Percentiles rank a stretch among this genome's conserved stretches.
These are phyloP conservation scores for Drosophila tsacasi DNA, from an alignment of 1,140 invertebrate genomes.

Conservation along the genomic window DNA sequence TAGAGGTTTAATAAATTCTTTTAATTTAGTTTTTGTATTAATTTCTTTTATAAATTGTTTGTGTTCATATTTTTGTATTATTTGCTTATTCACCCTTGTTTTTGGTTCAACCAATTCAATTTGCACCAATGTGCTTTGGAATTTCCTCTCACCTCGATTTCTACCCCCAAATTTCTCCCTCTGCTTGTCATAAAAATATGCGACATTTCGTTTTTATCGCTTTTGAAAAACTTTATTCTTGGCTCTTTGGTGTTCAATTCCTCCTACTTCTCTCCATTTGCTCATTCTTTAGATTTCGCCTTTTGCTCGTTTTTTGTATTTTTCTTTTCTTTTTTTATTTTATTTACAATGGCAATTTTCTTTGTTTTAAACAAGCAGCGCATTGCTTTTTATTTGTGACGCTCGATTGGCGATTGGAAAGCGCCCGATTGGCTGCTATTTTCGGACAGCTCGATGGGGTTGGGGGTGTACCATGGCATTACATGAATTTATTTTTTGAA, in stretches of 20 bases:
- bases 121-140: conserved; percentile 48
- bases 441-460: conserved; percentile 14
- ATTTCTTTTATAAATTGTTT: neutral
- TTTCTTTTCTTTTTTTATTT: conserved; percentile 56
- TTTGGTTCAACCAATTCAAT: conserved; percentile 64
- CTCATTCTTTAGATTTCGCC: conserved; percentile 26
- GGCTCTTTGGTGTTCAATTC: conserved; percentile 50
- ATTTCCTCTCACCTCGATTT: conserved; percentile 30
- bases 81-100: conserved; percentile 29
- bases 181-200: conserved; percentile 83
- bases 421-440: conserved; percentile 80
- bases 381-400: conserved; percentile 79
- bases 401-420: conserved; percentile 77
- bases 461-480: conserved; percentile 27
- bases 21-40: no score
- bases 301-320: conserved; percentile 27
- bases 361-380: conserved; percentile 82
- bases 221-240: conserved; percentile 85
- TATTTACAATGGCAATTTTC: conserved; percentile 81
- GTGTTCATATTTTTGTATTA: conserved; percentile 22
- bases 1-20: no score
- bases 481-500: neutral
- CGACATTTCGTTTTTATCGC: conserved; percentile 85
- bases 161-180: conserved; percentile 8
- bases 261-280: conserved; percentile 43